A percentile compares a stretch with the other conserved stretches of the same genome.
Evolutionary conservation across 2,797 vertebrate genomes (phyloP).

Genomic region (Spondyliosoma cantharus): DNA sequence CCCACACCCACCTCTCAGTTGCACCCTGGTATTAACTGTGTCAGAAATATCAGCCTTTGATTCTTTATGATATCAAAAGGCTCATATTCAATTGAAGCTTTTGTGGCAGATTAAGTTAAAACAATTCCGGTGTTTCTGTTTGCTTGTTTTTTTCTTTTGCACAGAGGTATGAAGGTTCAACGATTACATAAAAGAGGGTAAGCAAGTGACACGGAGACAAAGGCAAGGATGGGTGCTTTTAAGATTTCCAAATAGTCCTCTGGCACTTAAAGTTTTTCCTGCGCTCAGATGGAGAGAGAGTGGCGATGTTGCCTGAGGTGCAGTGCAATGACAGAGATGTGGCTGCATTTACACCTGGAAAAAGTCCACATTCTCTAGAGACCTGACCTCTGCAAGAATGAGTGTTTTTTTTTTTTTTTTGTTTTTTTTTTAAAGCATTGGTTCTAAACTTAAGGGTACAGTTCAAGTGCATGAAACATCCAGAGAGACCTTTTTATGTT

Average conservation of each 20-base stretch:
- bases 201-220: conserved; percentile 45
- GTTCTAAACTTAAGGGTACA: conserved; percentile 51
- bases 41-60: conserved; percentile 58
- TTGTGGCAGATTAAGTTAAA: conserved; percentile 22
- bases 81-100: not conserved
- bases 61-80: conserved; percentile 46
- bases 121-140: conserved; percentile 10
- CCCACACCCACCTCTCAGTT: conserved; percentile 60
- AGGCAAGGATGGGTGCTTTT: conserved; percentile 57
- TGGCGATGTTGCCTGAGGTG: conserved; percentile 51
- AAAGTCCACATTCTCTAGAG: conserved; percentile 49
- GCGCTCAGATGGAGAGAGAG: conserved; percentile 54
- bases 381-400: conserved; percentile 46
- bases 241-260: conserved; percentile 60
- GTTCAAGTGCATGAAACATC: conserved; percentile 60
- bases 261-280: conserved; percentile 53
- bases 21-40: conserved; percentile 51
- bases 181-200: conserved; percentile 48
- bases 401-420: no score
- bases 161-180: conserved; percentile 13
- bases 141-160: conserved; percentile 28
- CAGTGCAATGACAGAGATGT: conserved; percentile 60
- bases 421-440: conserved; percentile 59
- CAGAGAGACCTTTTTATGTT: conserved; percentile 49
- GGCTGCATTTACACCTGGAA: conserved; percentile 64